A percentile compares a stretch with the other conserved stretches of the same genome.
Evolutionary conservation across 2,797 vertebrate species (phyloP).

Genomic region (Epinephelus malabaricus): DNA sequence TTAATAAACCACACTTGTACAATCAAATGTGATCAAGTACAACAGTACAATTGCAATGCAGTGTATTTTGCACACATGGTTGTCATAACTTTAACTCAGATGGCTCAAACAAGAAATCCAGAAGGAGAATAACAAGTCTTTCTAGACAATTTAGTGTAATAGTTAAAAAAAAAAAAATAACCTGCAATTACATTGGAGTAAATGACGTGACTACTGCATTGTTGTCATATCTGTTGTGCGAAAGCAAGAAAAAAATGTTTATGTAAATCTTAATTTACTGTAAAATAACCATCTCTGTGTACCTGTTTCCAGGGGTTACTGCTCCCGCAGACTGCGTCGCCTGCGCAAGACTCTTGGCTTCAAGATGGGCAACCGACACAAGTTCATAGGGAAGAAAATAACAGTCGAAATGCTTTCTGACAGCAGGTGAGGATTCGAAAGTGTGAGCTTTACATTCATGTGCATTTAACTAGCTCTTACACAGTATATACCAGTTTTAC

Average conservation of each 20-base stretch:
- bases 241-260: neutral
- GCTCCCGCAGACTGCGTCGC: conserved; percentile 94
- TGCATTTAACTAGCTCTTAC: neutral
- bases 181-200: neutral
- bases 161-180: neutral
- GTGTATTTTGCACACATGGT: neutral
- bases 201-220: neutral
- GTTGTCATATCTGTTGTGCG: neutral
- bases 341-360: conserved; percentile 97
- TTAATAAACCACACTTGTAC: no score
- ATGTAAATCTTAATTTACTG: neutral
- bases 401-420: conserved; percentile 96
- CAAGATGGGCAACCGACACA: conserved; percentile 98
- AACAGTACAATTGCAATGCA: no score
- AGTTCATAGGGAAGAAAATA: conserved; percentile 97
- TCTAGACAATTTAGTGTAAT: neutral
- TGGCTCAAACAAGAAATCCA: neutral
- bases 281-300: conserved; percentile 2
- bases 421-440: conserved; percentile 87
- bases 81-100: neutral
- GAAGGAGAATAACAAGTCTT: neutral
- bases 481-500: neutral
- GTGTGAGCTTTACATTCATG: neutral
- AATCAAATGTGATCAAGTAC: no score
- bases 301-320: conserved; percentile 90